Percentiles rank a stretch among this genome's conserved stretches.
These are phyloP conservation scores for Aurelia sp. DNA, from an alignment of 30 jellyfish, hydroid and myxozoan genomes.

Conservation along the genomic window DNA sequence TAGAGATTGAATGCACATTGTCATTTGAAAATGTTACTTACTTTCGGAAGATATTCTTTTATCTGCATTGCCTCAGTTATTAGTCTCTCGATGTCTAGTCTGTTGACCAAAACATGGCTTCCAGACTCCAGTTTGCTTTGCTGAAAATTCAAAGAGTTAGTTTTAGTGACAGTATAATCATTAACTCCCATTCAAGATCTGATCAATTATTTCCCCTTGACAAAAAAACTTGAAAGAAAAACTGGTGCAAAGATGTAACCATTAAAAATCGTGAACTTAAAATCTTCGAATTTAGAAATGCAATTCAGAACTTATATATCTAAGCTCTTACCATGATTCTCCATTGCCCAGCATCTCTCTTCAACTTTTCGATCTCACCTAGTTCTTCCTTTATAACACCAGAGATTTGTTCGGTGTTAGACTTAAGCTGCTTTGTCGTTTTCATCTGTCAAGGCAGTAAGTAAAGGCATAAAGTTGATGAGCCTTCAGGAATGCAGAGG, in stretches of 20 bases:
- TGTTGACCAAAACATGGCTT: constrained; percentile 44
- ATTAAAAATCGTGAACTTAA: no score
- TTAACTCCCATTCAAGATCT: no score
- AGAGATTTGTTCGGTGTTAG: constrained; percentile 4
- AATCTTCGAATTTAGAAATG: no score
- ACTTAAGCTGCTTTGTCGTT: constrained; percentile 8
- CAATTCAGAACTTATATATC: no score
- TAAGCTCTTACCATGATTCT: constrained; percentile 15
- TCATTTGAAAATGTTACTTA: neutral
- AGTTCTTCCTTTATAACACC: constrained; percentile 16
- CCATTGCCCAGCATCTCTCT: constrained; percentile 36
- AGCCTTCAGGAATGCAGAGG: neutral
- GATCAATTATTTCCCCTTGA: no score
- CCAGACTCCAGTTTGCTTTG: constrained; percentile 49
- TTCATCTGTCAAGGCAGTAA: neutral
- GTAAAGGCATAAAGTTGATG: no score
- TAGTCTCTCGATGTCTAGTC: constrained; percentile 59
- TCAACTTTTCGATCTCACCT: neutral
- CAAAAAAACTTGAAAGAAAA: no score
- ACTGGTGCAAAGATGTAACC: no score
- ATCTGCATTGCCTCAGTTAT: constrained; percentile 71
- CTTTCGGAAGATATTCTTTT: constrained; percentile 81
- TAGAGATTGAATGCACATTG: no score
- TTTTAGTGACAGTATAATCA: neutral
- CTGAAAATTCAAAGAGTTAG: neutral